Percentiles rank a stretch among this genome's conserved stretches.
These are phyloP conservation scores for Cervus canadensis DNA, from an alignment of 2,113 vertebrate genomes.

Conservation along the genomic window DNA sequence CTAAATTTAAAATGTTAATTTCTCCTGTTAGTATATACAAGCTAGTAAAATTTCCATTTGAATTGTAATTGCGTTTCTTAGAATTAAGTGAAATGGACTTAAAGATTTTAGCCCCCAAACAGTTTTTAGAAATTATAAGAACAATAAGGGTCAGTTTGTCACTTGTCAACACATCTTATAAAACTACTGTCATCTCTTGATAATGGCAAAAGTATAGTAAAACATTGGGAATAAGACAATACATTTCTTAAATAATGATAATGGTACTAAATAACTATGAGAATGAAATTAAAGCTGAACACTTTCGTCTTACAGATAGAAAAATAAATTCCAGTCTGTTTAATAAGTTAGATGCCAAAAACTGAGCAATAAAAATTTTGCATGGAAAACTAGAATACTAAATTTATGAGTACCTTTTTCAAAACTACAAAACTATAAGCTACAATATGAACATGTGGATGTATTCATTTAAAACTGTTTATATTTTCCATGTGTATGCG, in stretches of 20 bases:
- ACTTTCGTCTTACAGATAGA: not conserved
- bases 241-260: not conserved
- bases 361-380: not conserved
- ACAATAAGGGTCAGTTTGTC: not conserved
- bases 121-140: not conserved
- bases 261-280: not conserved
- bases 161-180: not conserved
- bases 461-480: not conserved
- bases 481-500: not conserved
- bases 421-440: not conserved
- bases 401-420: not conserved
- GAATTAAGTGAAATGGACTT: not conserved
- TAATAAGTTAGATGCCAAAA: not conserved
- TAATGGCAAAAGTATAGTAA: not conserved
- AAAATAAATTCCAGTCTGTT: not conserved
- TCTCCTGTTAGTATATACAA: not conserved
- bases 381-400: not conserved
- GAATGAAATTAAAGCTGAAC: not conserved
- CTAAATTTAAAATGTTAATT: not conserved
- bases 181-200: not conserved
- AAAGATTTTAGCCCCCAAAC: not conserved
- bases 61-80: not conserved
- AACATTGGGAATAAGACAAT: not conserved
- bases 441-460: not conserved
- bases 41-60: not conserved